Base-by-base conservation (phyloP, 2,797 vertebrate genomes). In the Poecilia wingei region DNA sequence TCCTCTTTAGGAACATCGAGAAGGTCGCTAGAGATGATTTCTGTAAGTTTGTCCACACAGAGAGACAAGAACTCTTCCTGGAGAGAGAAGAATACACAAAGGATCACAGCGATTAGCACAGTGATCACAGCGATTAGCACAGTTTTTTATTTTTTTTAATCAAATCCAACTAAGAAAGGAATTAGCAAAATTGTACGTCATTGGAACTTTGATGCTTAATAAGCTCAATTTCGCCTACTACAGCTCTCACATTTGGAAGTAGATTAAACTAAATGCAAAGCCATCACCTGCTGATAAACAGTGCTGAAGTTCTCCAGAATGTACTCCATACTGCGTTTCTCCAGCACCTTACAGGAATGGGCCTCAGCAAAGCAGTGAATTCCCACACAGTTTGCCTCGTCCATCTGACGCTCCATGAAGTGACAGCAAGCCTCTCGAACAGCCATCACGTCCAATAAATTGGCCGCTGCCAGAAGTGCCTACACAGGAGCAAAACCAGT, bases 341-440 rank as follows among this genome's bases (percentile, higher is more conserved):
- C 95, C 92, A 97, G 90, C 86, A 91, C 86, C 49, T 89, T 93
- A 78, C 96, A 97, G 1, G 96, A 96, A 82, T 97, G 96, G 2
- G 96, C 96, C 83, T 96, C 96, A 0, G 96, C 96, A 2, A 96
- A 97, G 88, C 96, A 97, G 92, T 97, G 96, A 75, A 97, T 96
- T 57, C 96, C 96, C 84, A 97, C 95, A 6, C 96, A 97, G 93
- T 97, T 96, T 71, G 94, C 95, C 88, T 96, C 96, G 0, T 96
- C 96, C 96, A 97, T 96, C 90, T 97, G 96, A 20, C 91, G 92
- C 94, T 96, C 95, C 96, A 97, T 96, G 72, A 96, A 97, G 7
- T 89, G 87, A 87, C 95, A 96, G 45, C 96, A 97, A 76, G 96
- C 96, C 85, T 97, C 95, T 0, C 95, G 90, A 9, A 97, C 96